A percentile compares a stretch with the other conserved stretches of the same genome.
Evolutionary conservation across 2,113 vertebrate species (phyloP).

Genomic region (Pristiophorus japonicus): DNA sequence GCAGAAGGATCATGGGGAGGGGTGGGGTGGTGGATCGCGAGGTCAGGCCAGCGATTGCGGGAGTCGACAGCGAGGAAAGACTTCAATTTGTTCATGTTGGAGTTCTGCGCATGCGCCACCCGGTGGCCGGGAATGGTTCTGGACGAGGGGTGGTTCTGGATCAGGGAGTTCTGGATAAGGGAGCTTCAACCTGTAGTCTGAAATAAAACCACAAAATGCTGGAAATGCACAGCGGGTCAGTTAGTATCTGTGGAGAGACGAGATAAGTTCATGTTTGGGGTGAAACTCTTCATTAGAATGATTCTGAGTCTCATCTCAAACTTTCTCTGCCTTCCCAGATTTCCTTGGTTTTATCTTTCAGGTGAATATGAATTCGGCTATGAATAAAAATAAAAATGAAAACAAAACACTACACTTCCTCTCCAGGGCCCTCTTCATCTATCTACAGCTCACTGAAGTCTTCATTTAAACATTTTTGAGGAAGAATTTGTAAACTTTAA

Average conservation of each 20-base stretch:
- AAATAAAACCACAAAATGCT: background rate
- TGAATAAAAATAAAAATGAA: background rate
- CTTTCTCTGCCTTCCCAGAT: background rate
- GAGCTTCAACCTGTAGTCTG: too few relatives aligned
- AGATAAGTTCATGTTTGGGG: background rate
- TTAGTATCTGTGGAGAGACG: background rate
- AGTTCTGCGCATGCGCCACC: too few relatives aligned
- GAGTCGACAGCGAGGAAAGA: too few relatives aligned
- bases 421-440: background rate
- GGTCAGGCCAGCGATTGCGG: too few relatives aligned
- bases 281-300: background rate
- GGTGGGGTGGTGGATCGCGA: too few relatives aligned
- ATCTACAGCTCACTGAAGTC: slow-evolving; percentile 23
- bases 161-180: too few relatives aligned
- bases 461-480: slow-evolving; percentile 16
- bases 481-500: slow-evolving; percentile 27
- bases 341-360: background rate
- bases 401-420: background rate
- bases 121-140: too few relatives aligned
- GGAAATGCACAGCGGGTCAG: background rate
- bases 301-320: background rate
- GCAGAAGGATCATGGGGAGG: too few relatives aligned
- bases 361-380: background rate
- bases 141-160: too few relatives aligned
- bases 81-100: too few relatives aligned